Evolutionary conservation across 2,888 invertebrate species (phyloP).

Genomic region (Diachrysia chrysitis): DNA sequence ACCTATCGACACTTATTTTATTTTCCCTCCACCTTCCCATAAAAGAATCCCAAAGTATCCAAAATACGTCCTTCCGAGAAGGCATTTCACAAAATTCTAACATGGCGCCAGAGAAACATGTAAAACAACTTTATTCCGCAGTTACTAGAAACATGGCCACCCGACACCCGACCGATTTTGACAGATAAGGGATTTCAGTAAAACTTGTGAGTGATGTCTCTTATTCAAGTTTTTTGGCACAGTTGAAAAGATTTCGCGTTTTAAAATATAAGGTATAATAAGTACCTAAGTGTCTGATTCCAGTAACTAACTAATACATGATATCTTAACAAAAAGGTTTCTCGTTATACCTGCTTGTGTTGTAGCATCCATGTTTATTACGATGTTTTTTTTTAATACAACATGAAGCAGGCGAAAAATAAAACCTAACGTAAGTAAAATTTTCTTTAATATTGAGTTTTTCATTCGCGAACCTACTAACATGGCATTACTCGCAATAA

Average conservation of each 20-base stretch:
- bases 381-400: too few species aligned
- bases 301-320: too few species aligned
- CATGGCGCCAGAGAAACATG: constrained; percentile 15
- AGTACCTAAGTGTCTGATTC: too few species aligned
- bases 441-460: neutral
- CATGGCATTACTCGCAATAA: constrained; percentile 3
- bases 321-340: too few species aligned
- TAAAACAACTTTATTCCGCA: constrained; percentile 41
- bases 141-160: constrained; percentile 50
- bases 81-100: constrained; percentile 22
- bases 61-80: constrained; percentile 15
- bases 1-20: too few species aligned
- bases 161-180: constrained; percentile 70
- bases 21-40: too few species aligned
- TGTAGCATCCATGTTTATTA: too few species aligned
- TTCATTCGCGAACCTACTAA: neutral
- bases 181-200: constrained; percentile 84
- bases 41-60: neutral
- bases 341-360: too few species aligned
- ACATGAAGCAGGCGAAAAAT: neutral
- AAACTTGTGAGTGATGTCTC: constrained; percentile 84
- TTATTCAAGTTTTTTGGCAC: constrained; percentile 63
- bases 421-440: neutral
- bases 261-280: neutral
- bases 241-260: constrained; percentile 50